These are phyloP conservation scores for Xenentodon cancila DNA, from an alignment of 2,797 vertebrate genomes.

Conservation along the genomic window DNA sequence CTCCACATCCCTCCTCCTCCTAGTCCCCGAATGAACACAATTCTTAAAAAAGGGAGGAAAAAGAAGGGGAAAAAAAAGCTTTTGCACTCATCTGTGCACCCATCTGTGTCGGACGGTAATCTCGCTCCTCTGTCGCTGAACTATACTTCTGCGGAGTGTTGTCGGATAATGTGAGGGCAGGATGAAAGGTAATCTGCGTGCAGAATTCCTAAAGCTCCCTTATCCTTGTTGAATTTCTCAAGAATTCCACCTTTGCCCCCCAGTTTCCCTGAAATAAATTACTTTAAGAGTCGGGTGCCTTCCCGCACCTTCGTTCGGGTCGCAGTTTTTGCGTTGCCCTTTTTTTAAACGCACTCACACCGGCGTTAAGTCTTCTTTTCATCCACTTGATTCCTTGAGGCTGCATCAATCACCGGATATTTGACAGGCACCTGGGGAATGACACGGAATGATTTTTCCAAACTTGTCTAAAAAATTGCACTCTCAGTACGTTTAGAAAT, in stretches of 20 bases:
- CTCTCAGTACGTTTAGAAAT: too few species aligned
- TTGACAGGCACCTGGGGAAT: conserved; percentile 27
- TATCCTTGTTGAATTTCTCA: conserved; percentile 82
- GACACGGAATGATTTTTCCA: conserved; percentile 20
- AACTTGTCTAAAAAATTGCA: conserved; percentile 32
- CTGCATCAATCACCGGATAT: conserved; percentile 22
- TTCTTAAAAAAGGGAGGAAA: not conserved
- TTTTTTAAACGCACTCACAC: conserved; percentile 48
- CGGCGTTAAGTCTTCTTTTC: conserved; percentile 42
- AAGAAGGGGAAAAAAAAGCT: conserved; percentile 48
- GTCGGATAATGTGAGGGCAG: conserved; percentile 74
- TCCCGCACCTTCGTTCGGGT: conserved; percentile 29
- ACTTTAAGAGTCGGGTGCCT: conserved; percentile 71
- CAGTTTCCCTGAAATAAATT: conserved; percentile 80
- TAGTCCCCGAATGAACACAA: too few species aligned
- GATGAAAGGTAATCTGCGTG: conserved; percentile 78
- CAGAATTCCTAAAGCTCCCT: conserved; percentile 79
- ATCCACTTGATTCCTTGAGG: conserved; percentile 28
- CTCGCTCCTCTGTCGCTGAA: conserved; percentile 67
- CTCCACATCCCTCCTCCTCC: too few species aligned
- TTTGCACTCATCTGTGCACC: conserved; percentile 40
- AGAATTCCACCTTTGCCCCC: conserved; percentile 81
- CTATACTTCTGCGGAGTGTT: conserved; percentile 77
- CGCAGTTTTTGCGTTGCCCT: conserved; percentile 15
- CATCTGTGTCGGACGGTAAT: conserved; percentile 63